Base-by-base conservation (phyloP, 2,113 vertebrate species). In the Campylorhamphus procurvoides region DNA sequence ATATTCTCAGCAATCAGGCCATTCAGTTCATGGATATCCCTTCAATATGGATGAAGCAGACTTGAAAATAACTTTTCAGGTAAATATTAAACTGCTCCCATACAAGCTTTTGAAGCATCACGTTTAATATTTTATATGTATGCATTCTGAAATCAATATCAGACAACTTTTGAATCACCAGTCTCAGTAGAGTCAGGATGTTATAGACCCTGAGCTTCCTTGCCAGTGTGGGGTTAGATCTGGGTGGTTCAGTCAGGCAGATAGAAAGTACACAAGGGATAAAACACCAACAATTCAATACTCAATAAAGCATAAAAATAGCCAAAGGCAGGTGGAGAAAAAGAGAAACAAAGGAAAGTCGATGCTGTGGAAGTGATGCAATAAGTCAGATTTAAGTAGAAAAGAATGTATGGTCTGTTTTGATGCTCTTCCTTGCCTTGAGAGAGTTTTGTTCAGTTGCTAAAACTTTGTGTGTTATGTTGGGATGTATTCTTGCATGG, bases 381-480 rank as follows among this genome's bases (percentile, higher is more conserved):
- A 1, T 35, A 19, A 55, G 33, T 27, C 28, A 35, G 6, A 39
- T 9, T 46, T 59, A 18, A 71, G 23, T 53, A 11, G 31, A 12
- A 62, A 67, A 39, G 3, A 44, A 44, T 23, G 18, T 9, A 14
- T 37, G 18, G 56, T 33, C 33, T 58, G 14, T 18, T 44, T 40
- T 5, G 37, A 18, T 47, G 11, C 33, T 76, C 64, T 60, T 44
- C 18, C 18, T 23, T 42, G 10, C 12, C 56, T 39, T 37, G 18
- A 37, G 22, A 11, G 8, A 67, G 7, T 22, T 42, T 60, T 31
- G 6, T 27, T 58, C 14, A n/a, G 8, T 29, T 62, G 47, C 25
- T 58, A 52, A 24, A n/a, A 4, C 8, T 62, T 39, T 1, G 1
- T 46, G 19, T 46, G 13, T 25, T 47, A 16, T 3, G 1, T 2